Evolutionary conservation across 2,113 vertebrate genomes (phyloP).

Genomic region (Anguilla japonica): DNA sequence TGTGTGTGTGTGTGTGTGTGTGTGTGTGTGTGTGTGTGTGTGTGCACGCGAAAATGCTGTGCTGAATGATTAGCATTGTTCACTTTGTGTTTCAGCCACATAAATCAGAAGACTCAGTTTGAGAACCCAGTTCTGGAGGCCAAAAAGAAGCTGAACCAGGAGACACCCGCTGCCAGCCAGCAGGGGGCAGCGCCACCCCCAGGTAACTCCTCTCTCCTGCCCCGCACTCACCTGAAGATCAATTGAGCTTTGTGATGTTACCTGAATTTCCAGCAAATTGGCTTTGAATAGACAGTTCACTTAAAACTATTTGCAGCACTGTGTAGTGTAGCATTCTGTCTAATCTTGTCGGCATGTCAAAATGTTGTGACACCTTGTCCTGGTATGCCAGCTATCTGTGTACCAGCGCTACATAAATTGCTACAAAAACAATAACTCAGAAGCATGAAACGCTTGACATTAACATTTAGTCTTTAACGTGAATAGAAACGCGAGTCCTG

Average conservation of each 20-base stretch:
- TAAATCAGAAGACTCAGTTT: constrained; percentile 99
- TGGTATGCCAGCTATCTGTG: no score
- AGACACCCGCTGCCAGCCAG: constrained; percentile 54
- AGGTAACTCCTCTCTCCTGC: constrained; percentile 51
- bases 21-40: neutral
- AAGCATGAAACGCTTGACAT: no score
- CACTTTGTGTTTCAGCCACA: constrained; percentile 75
- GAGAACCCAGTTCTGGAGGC: constrained; percentile 97
- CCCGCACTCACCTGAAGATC: neutral
- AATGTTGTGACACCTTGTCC: neutral
- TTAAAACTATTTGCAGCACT: neutral
- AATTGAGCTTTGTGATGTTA: neutral
- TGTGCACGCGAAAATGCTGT: neutral
- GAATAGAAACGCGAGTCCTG: neutral
- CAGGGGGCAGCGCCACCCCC: constrained; percentile 49
- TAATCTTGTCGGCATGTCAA: neutral
- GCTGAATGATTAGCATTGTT: constrained; percentile 22
- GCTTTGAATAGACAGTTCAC: neutral
- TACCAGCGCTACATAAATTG: no score
- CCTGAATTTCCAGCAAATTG: neutral
- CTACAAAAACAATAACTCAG: no score
- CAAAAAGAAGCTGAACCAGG: constrained; percentile 82
- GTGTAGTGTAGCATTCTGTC: neutral
- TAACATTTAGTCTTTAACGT: neutral
- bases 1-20: neutral